Evolutionary conservation across 2,888 invertebrate species (phyloP), one percentile per base, ranked within the genome.

Genomic region (Macaria liturata): DNA sequence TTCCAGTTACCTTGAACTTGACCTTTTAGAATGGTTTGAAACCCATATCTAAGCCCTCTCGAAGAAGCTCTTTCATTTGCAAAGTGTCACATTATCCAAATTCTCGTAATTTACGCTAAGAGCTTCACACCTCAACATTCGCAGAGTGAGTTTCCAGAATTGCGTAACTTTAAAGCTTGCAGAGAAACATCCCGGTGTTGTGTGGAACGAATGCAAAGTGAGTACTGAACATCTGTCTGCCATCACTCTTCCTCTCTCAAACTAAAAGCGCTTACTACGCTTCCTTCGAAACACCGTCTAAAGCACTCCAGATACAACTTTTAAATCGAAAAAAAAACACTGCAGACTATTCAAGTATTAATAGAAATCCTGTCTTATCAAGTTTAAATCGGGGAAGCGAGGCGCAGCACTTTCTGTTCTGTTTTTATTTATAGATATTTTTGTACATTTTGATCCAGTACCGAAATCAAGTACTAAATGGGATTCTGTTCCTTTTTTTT

Each of bases 241-340:
- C 54, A 54, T 50, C 47, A 51, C 20, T 59, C 47, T 54, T 54
- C 34, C 54, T 54, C 47, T 39, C 39, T n/a, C 54, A 37, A 59
- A 55, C 51, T 55, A 52, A 59, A 59, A 52, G 49, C 46, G 54
- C 46, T 49, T 40, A 53, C 44, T 44, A 44, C 46, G 54, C 46
- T 49, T 40, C 49, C 44, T 44, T 56, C 31, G 40, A 4, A 34
- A 46, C 40, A 31, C 30, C 34, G 50, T 54, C 49, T 47, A 49
- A 54, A 32, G 40, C 34, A 32, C 32, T 54, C 44, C 39, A 52
- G 66, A 67, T 68, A 57, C 59, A 68, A 72, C 62, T 72, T 67
- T 62, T 54, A 60, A 70, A 65, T 57, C 59, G 63, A 59, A 62
- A 61, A 61, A 65, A 63, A 64, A 64, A 66, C 63, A 49, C 56